Base-by-base conservation (phyloP, 1,140 invertebrate genomes). In the Ectropis grisescens region DNA sequence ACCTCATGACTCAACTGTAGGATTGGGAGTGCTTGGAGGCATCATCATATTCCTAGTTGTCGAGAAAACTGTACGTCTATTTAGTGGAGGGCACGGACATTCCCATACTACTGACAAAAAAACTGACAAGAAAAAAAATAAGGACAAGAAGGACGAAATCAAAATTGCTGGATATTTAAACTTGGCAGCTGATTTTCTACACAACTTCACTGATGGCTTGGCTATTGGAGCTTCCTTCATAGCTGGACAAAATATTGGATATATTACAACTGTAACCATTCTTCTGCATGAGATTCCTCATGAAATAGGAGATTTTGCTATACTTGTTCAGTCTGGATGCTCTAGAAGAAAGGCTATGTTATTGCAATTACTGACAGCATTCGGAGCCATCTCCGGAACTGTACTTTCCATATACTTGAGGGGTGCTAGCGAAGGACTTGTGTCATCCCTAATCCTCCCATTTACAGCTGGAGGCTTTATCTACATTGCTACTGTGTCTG, bases 381-480 rank as follows among this genome's bases (percentile, higher is more conserved):
- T 99, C 40, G 98, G 98, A 37, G 98, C 98, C 23, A 62, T 99
- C 35, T 87, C 92, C 40, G 97, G 97, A 29, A 98, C 95, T 13
- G 83, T 93, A 1, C 82, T 96, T 42, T 97, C 95, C 34, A 85
- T 98, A 6, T 72, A 93, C 16, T 88, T 91, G 28, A 90, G 92
- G 70, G 91, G 90, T 41, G 87, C 85, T 68, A 51, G 68, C 83
- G 91, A 90, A 65, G 88, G 90, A 39, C 76, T 92, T 41, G 90
- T 93, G 2, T 91, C 92, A 19, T 85, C 88, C 8, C 93, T 94
- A 87, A 93, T 98, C 41, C 83, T 98, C 29, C 96, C 97, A 16
- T 98, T 98, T 62, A 99, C 97, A 23, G 97, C 97, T 38, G 97
- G 96, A 36, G 97, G 97, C 11, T 98, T 99, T 72, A 98, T 98